phyloP scores from a whole-genome alignment of 2,888 invertebrate genomes.

The Tinea semifulvella region DNA sequence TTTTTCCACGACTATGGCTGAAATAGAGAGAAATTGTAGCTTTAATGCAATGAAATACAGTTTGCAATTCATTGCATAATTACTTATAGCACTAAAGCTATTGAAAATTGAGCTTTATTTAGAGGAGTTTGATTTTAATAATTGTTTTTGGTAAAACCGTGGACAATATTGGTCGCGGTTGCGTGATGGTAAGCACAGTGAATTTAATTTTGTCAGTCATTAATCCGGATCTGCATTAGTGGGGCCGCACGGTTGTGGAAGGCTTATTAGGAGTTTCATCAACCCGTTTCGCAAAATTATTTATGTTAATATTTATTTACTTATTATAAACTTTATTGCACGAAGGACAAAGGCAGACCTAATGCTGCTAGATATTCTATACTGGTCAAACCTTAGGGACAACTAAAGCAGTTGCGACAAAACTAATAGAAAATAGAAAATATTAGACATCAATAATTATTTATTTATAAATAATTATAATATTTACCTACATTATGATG shows the following conservation, averaged over 20 bases:
- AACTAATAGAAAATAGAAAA: too few relatives aligned
- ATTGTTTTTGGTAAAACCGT: slow-evolving; percentile 29
- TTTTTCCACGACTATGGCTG: too few relatives aligned
- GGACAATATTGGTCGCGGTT: slow-evolving; percentile 36
- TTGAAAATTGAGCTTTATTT: slow-evolving; percentile 31
- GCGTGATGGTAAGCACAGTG: slow-evolving; percentile 24
- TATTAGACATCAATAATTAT: too few relatives aligned
- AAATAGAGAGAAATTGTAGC: too few relatives aligned
- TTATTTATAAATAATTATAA: too few relatives aligned
- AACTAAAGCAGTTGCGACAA: too few relatives aligned
- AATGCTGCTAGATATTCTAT: too few relatives aligned
- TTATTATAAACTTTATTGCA: slow-evolving; percentile 20
- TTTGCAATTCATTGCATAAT: slow-evolving; percentile 28
- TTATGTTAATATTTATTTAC: slow-evolving; percentile 24
- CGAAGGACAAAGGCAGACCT: too few relatives aligned
- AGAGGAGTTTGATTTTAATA: slow-evolving; percentile 24
- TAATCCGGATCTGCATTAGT: slow-evolving; percentile 42
- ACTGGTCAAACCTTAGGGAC: too few relatives aligned
- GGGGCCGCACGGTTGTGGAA: slow-evolving; percentile 26
- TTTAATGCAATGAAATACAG: slow-evolving; percentile 27
- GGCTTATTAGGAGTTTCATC: slow-evolving; percentile 53
- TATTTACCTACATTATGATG: too few relatives aligned
- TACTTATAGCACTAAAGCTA: slow-evolving; percentile 16
- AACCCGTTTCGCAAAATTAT: slow-evolving; percentile 28
- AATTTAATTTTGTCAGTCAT: slow-evolving; percentile 58